These are phyloP conservation scores for Molossus alvarezi DNA, from an alignment of 2,797 vertebrate species.

Conservation along the genomic window DNA sequence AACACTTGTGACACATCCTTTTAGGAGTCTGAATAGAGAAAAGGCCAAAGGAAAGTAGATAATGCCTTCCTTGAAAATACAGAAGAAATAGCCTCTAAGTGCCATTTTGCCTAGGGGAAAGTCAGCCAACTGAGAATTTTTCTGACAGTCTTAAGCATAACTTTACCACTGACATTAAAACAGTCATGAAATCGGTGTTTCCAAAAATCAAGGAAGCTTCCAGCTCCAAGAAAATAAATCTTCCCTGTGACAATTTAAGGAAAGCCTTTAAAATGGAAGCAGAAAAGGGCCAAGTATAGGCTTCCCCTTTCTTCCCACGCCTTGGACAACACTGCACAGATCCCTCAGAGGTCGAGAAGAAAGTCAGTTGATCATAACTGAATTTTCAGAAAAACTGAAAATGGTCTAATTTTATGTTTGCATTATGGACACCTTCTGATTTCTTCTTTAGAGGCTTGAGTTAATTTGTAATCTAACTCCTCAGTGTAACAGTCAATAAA, in stretches of 20 bases:
- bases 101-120: neutral
- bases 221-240: neutral
- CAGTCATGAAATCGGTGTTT: neutral
- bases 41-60: neutral
- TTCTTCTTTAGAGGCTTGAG: neutral
- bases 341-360: neutral
- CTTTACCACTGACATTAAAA: neutral
- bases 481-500: constrained; percentile 23
- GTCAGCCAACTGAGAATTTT: neutral
- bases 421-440: neutral
- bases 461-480: constrained; percentile 59
- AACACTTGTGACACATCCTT: neutral
- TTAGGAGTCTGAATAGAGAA: constrained; percentile 16
- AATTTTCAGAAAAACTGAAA: neutral
- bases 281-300: neutral
- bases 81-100: neutral
- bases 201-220: neutral
- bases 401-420: neutral
- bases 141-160: neutral
- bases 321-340: neutral
- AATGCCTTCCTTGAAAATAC: neutral
- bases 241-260: neutral
- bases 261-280: neutral
- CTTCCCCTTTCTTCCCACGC: neutral
- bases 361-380: neutral